Evolutionary conservation across 2,797 vertebrate genomes (phyloP), one percentile per base, ranked within the genome.

Genomic region (Ceryle rudis): DNA sequence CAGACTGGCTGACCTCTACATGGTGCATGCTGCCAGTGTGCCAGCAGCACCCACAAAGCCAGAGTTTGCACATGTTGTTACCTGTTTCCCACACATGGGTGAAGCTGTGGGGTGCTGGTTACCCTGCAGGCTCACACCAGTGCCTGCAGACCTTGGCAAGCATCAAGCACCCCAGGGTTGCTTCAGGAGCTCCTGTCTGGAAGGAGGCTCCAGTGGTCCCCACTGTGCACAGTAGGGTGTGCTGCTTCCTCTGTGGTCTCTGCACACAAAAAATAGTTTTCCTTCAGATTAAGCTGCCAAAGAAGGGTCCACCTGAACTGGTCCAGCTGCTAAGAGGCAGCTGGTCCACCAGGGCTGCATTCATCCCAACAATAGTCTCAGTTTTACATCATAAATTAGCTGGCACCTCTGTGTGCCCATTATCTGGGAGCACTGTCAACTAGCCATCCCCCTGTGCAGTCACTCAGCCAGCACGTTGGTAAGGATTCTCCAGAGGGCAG

Each of bases 131-230:
- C 8, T 66, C 54, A 14, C 39, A 14, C 25, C 4, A 0, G 41
- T 18, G 39, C 46, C 33, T 54, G 55, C 62, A 39, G 70, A 28
- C 13, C n/a, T 33, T 0, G 0, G 25, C 14, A 51, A 17, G 77
- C 54, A 18, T n/a, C 2, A 1, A 37, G 23, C 21, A 31, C 11
- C 16, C 41, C 1, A 1, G 17, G n/a, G 26, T 1, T 19, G 37
- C 33, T 23, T 15, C 35, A n/a, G 52, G 37, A 51, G 22, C n/a
- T 46, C 10, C 47, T 10, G 10, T 23, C 9, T 17, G 28, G n/a
- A 23, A 23, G 19, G 51, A n/a, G 26, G 41, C 15, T 31, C 13
- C 25, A 5, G 46, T 11, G 49, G 16, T 39, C 23, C 25, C 14
- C 46, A 14, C 22, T 5, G 10, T 51, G 46, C 23, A 2, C 39